Percentiles rank a stretch among this genome's conserved stretches.
Evolutionary conservation across 2,888 invertebrate genomes (phyloP).

Genomic region (Hydroisotoma schaefferi): DNA sequence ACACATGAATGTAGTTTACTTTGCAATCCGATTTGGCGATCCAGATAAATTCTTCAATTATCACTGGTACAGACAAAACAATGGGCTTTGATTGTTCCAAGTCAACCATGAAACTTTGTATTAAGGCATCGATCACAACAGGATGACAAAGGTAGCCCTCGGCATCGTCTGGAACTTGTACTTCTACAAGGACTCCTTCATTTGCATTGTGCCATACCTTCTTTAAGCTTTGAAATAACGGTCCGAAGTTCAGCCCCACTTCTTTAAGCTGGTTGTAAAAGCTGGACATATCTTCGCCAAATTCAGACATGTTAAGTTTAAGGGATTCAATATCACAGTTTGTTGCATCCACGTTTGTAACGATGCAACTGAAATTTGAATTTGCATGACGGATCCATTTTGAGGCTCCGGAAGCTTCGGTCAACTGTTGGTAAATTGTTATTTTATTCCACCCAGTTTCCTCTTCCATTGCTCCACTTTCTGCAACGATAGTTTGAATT

Average conservation of each 20-base stretch:
- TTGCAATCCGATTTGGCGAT: neutral
- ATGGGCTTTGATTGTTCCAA: no score
- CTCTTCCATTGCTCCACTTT: neutral
- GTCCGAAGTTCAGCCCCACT: slow-evolving; percentile 16
- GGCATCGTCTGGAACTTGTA: slow-evolving; percentile 1
- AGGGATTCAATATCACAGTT: no score
- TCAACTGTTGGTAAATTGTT: slow-evolving; percentile 6
- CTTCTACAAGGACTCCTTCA: slow-evolving; percentile 1
- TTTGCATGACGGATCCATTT: slow-evolving; percentile 14
- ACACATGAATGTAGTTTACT: neutral
- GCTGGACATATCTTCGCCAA: neutral
- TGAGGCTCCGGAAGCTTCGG: neutral
- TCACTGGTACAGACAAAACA: slow-evolving; percentile 17
- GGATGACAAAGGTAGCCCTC: slow-evolving; percentile 25
- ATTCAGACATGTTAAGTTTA: no score
- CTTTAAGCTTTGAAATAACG: slow-evolving; percentile 9
- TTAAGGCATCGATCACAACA: slow-evolving; percentile 16
- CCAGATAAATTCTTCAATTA: slow-evolving; percentile 25
- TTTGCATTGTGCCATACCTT: slow-evolving; percentile 3
- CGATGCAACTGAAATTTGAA: neutral
- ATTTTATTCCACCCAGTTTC: neutral
- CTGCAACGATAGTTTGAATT: slow-evolving; percentile 14
- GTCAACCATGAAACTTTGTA: slow-evolving; percentile 18
- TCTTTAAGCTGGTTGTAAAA: neutral
- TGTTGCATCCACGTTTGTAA: no score